phyloP scores from a whole-genome alignment of 2,113 vertebrate species.

The Macroglossus sobrinus region DNA sequence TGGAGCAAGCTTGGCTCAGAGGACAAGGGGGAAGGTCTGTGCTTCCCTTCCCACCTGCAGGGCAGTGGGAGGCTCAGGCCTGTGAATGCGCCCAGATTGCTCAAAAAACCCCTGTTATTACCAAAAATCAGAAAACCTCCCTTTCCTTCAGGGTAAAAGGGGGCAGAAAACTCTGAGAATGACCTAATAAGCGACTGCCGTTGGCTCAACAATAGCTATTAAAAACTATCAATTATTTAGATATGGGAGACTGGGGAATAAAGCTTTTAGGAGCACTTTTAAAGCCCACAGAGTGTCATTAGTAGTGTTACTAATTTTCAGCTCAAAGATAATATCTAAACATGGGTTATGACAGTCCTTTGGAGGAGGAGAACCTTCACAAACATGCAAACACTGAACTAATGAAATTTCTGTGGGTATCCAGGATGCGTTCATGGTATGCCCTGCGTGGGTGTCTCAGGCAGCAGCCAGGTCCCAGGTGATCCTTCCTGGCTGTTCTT shows the following conservation, averaged over 20 bases:
- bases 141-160: slow-evolving; percentile 46
- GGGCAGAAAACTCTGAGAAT: slow-evolving; percentile 33
- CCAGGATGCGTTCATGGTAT: neutral
- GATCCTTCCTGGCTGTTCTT: neutral
- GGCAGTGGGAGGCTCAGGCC: neutral
- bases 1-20: neutral
- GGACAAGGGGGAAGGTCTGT: no score
- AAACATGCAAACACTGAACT: slow-evolving; percentile 1
- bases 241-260: neutral
- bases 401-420: neutral
- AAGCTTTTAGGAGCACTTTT: slow-evolving; percentile 21
- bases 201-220: slow-evolving; percentile 33
- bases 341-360: neutral
- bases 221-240: slow-evolving; percentile 62
- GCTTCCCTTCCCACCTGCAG: neutral
- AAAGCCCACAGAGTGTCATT: slow-evolving; percentile 7
- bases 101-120: neutral
- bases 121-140: neutral
- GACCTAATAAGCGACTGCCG: slow-evolving; percentile 66
- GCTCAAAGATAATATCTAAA: slow-evolving; percentile 14
- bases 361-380: neutral
- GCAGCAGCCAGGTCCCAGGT: neutral
- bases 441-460: neutral
- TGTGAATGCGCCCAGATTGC: neutral
- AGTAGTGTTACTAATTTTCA: slow-evolving; percentile 60